Conservation (phyloP, 2,113 vertebrate species). For the Cercopithecus mona region DNA sequence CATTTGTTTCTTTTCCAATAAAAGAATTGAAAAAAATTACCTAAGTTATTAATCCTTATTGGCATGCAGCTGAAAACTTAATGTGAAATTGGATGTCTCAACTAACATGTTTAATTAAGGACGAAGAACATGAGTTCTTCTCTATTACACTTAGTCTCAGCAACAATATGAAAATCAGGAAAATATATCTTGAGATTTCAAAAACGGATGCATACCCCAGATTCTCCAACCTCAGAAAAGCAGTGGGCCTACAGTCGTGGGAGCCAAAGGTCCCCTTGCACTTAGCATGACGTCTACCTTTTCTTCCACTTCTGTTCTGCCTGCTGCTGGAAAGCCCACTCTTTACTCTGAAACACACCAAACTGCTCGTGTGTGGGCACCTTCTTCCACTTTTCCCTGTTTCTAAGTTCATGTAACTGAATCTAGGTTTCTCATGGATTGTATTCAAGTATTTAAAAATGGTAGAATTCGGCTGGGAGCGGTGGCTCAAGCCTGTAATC, state of each 20-base stretch:
- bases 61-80: not conserved
- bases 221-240: not conserved
- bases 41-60: not conserved
- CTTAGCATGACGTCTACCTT: not conserved
- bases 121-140: not conserved
- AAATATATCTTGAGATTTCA: not conserved
- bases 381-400: not conserved
- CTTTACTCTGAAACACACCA: not conserved
- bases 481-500: no score
- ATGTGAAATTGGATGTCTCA: not conserved
- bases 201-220: not conserved
- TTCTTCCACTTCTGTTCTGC: not conserved
- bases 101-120: not conserved
- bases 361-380: not conserved
- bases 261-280: not conserved
- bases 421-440: not conserved
- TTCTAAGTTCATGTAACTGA: not conserved
- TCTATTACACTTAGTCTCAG: not conserved
- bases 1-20: slow-evolving; percentile 7
- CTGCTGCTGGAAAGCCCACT: not conserved
- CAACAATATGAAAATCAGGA: not conserved
- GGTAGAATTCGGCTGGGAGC: not conserved
- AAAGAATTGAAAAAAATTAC: not conserved
- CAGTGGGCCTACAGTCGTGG: not conserved
- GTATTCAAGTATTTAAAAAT: not conserved